phyloP scores from a whole-genome alignment of 2,797 vertebrate species.

The Glyptemys insculpta region DNA sequence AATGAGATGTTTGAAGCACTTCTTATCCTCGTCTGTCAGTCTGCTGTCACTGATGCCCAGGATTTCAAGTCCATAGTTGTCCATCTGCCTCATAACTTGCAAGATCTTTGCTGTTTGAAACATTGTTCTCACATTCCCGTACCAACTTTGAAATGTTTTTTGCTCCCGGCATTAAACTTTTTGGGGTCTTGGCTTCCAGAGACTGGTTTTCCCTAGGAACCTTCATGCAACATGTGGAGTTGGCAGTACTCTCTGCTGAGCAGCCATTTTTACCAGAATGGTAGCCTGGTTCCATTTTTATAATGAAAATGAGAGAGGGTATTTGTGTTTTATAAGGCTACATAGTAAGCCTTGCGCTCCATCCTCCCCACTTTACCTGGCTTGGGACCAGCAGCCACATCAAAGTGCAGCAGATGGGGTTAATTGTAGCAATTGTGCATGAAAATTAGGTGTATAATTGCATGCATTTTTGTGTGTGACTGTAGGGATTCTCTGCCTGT shows the following conservation, averaged over 20 bases:
- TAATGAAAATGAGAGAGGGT: background rate
- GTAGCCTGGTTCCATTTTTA: background rate
- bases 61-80: background rate
- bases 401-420: background rate
- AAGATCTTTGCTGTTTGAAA: background rate
- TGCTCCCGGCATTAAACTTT: background rate
- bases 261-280: background rate
- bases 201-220: background rate
- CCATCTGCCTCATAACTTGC: background rate
- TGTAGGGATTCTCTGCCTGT: constrained; percentile 40
- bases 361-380: background rate
- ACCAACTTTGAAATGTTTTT: background rate
- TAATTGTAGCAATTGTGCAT: constrained; percentile 41
- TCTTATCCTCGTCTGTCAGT: background rate
- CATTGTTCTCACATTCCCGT: background rate
- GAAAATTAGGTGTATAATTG: constrained; percentile 45
- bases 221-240: background rate
- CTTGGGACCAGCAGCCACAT: background rate
- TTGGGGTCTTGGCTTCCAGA: background rate
- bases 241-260: background rate
- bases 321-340: background rate
- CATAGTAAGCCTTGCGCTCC: background rate
- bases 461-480: constrained; percentile 34
- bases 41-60: background rate
- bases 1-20: background rate